Evolutionary conservation across 2,797 vertebrate species (phyloP), one percentile per base, ranked within the genome.

Genomic region (Steatocranus sp.): DNA sequence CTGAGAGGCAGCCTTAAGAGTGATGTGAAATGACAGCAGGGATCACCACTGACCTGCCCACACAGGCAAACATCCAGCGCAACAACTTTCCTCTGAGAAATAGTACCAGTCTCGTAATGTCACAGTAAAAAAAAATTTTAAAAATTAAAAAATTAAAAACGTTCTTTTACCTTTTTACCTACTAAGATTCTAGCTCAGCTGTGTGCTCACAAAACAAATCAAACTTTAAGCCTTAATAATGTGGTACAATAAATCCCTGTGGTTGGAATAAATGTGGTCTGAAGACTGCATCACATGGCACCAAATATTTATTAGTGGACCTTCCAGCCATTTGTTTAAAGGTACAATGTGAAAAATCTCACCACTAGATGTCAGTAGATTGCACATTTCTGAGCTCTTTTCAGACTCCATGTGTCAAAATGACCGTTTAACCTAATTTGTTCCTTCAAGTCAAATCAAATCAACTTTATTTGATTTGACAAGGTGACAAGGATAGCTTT

Each of bases 21-120:
- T 88, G 86, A 93, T 93, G 85, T 78, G 88, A 89, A 89, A 87
- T 2, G 91, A 93, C 93, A 93, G 88, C 66, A 82, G 18, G 81
- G 61, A 81, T 86, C 85, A 84, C 36, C 73, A 74, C 78, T 88
- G 91, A 91, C 85, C 83, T 88, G 88, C 89, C 66, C 83, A 84
- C 75, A 75, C 56, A 75, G 83, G 32, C 41, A 85, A 79, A 88
- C 86, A 86, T 79, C 50, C 46, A 84, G 66, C 49, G 38, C 66
- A 82, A 49, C 89, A 91, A 80, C 77, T 51, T 80, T 74, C 49
- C 50, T 76, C 14, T 58, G 54, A 74, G 25, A 82, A 77, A 79
- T 61, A 73, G 20, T 11, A 9, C 41, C 50, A 32, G 58, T 48
- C 76, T 77, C 1, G 73, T 70, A 76, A 73, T 73, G 20, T 80